Conservation (phyloP, 2,888 invertebrate genomes). For the Luperina testacea region DNA sequence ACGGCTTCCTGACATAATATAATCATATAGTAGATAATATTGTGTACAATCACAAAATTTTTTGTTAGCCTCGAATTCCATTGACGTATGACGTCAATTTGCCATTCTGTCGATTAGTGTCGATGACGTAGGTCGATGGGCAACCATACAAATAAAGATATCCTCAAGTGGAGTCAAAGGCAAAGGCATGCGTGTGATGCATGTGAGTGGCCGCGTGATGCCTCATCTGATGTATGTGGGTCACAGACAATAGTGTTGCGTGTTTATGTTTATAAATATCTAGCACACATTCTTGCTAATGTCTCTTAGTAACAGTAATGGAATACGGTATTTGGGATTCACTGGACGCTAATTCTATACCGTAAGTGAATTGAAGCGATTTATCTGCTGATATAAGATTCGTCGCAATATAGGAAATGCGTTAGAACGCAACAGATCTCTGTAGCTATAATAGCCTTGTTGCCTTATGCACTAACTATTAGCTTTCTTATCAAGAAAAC, state of each 20-base stretch:
- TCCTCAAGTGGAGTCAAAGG: constrained; percentile 61
- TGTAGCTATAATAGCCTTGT: constrained; percentile 39
- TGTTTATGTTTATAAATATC: constrained; percentile 73
- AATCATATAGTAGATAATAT: constrained; percentile 24
- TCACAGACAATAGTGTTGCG: constrained; percentile 77
- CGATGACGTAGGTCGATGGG: constrained; percentile 70
- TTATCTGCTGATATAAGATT: not conserved
- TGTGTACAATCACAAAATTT: constrained; percentile 40
- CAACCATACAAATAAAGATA: constrained; percentile 66
- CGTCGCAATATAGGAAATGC: constrained; percentile 2
- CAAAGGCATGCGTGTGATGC: constrained; percentile 64
- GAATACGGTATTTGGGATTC: constrained; percentile 38
- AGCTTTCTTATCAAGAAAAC: constrained; percentile 51
- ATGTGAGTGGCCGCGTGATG: constrained; percentile 54
- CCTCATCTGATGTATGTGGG: constrained; percentile 69
- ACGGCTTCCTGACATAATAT: not conserved
- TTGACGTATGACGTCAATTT: constrained; percentile 67
- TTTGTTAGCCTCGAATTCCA: constrained; percentile 50
- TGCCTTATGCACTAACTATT: constrained; percentile 16
- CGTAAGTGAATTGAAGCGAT: constrained; percentile 20
- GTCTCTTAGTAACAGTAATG: constrained; percentile 55
- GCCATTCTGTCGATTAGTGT: constrained; percentile 66
- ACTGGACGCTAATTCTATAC: constrained; percentile 42
- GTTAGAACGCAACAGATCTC: constrained; percentile 27
- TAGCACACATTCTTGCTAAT: constrained; percentile 64